phyloP scores from a whole-genome alignment of 1,140 invertebrate genomes.

The Adelges cooleyi region DNA sequence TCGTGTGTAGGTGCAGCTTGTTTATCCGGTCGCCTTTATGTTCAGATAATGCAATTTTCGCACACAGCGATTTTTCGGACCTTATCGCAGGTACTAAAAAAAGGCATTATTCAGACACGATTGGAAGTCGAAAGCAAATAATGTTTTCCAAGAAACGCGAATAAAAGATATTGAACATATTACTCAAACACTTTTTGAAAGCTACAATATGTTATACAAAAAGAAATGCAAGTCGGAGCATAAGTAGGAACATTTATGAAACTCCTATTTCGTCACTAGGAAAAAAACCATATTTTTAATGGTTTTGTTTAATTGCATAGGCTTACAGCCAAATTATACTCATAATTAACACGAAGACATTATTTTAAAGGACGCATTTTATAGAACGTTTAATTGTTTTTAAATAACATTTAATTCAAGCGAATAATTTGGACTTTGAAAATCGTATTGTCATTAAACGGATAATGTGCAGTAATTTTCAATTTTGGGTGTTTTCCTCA shows the following conservation, averaged over 20 bases:
- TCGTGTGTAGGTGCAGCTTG: background rate
- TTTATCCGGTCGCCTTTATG: conserved; percentile 1
- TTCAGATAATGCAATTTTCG: background rate
- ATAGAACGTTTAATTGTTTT: too few relatives aligned
- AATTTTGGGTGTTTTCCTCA: too few relatives aligned
- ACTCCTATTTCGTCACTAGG: background rate
- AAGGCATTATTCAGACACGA: conserved; percentile 1
- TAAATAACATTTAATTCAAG: too few relatives aligned
- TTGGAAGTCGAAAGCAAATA: background rate
- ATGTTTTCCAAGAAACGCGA: background rate
- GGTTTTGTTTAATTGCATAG: too few relatives aligned
- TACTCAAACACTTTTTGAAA: conserved; percentile 2
- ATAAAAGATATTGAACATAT: background rate
- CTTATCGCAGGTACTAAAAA: background rate
- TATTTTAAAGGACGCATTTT: too few relatives aligned
- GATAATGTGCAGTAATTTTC: too few relatives aligned
- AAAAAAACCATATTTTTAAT: too few relatives aligned
- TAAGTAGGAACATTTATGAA: background rate
- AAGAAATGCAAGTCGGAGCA: background rate
- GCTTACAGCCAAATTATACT: too few relatives aligned
- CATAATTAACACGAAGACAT: too few relatives aligned
- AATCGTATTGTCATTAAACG: too few relatives aligned
- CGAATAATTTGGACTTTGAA: too few relatives aligned
- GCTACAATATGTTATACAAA: background rate
- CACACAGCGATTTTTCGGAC: background rate